Evolutionary conservation across 2,113 vertebrate species (phyloP).

Genomic region (Malurus alboscapulatus): DNA sequence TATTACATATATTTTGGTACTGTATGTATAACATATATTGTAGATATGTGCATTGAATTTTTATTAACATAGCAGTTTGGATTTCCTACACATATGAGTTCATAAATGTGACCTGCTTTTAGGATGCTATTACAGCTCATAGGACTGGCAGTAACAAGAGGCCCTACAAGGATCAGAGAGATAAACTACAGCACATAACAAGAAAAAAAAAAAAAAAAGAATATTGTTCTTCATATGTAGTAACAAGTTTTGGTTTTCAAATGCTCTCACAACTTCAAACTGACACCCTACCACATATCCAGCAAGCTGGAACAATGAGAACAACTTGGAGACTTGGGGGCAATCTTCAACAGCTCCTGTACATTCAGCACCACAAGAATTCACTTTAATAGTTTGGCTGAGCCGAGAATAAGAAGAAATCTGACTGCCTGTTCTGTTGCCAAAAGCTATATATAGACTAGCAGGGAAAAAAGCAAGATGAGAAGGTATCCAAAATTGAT

Average conservation of each 20-base stretch:
- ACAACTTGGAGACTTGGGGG: background rate
- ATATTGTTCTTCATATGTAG: background rate
- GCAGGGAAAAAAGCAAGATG: background rate
- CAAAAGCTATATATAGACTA: background rate
- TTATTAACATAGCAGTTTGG: background rate
- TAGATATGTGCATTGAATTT: too few species aligned
- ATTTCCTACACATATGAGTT: accelerated
- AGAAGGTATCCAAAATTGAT: background rate
- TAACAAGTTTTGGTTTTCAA: background rate
- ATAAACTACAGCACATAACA: background rate
- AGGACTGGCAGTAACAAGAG: background rate
- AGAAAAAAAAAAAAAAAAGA: background rate
- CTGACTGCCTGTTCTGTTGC: background rate
- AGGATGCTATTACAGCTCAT: background rate
- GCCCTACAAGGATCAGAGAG: background rate
- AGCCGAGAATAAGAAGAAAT: background rate
- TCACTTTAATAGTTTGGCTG: background rate
- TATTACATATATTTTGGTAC: background rate
- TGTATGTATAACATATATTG: too few species aligned
- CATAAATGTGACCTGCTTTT: background rate
- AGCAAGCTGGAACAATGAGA: background rate
- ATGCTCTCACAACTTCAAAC: background rate
- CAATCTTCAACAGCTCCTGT: background rate
- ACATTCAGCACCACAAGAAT: background rate
- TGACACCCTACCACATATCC: background rate